Conservation (phyloP, 2,888 invertebrate genomes). For the Drosophila ezoana region DNA sequence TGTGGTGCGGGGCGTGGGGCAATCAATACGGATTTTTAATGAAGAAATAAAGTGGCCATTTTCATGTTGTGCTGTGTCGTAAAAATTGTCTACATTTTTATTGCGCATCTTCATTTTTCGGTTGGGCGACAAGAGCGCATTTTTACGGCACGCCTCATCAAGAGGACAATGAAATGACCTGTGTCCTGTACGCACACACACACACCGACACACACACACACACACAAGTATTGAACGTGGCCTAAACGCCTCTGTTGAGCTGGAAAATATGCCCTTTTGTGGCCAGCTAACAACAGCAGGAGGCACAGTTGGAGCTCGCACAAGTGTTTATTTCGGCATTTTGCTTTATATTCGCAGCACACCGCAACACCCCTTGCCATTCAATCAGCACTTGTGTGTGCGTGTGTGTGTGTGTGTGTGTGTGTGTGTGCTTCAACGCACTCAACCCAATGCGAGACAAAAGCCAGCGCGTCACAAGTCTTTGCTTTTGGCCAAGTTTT, state of each 20-base stretch:
- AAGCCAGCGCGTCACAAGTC: slow-evolving; percentile 31
- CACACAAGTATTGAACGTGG: slow-evolving; percentile 14
- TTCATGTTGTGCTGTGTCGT: slow-evolving; percentile 64
- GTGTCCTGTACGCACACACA: slow-evolving; percentile 32
- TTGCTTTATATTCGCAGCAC: slow-evolving; percentile 50
- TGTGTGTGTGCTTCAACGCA: slow-evolving; percentile 42
- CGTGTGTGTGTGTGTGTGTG: slow-evolving; percentile 9
- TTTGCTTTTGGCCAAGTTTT: slow-evolving; percentile 46
- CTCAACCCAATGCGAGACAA: slow-evolving; percentile 57
- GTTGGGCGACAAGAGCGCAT: slow-evolving; percentile 12
- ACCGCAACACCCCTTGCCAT: not conserved
- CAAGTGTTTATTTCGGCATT: slow-evolving; percentile 79
- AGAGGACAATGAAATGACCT: slow-evolving; percentile 64
- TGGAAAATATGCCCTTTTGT: slow-evolving; percentile 76
- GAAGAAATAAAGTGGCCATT: slow-evolving; percentile 78
- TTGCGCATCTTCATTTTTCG: slow-evolving; percentile 46
- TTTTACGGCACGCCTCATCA: slow-evolving; percentile 46
- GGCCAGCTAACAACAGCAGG: slow-evolving; percentile 31
- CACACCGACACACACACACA: not conserved
- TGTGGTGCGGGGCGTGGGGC: slow-evolving; percentile 18
- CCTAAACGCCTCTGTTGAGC: slow-evolving; percentile 65
- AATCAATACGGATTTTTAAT: slow-evolving; percentile 78
- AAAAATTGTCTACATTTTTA: slow-evolving; percentile 80
- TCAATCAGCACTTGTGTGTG: not conserved
- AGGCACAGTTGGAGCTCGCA: slow-evolving; percentile 28